Evolutionary conservation across 37 sponge, comb jelly and placozoan genomes (phyloP).

Genomic region (Eunapius fragilis): DNA sequence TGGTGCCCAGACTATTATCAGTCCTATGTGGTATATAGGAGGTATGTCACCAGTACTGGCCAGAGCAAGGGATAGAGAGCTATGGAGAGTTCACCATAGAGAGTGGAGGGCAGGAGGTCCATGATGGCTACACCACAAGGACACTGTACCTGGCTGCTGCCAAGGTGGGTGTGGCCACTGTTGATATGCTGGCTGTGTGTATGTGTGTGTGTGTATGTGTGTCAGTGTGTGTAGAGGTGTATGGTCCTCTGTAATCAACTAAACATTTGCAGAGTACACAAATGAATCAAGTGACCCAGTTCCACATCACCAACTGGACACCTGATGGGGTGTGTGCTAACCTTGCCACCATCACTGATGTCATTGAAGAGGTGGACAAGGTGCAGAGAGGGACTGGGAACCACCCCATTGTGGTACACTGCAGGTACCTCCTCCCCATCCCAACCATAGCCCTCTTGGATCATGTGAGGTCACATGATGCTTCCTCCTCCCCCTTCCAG

Average conservation of each 20-base stretch:
- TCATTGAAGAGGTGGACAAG: slow-evolving; percentile 46
- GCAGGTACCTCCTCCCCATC: slow-evolving; percentile 22
- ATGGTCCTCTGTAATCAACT: no score
- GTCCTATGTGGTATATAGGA: neutral
- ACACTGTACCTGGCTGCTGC: slow-evolving; percentile 26
- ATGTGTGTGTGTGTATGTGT: neutral
- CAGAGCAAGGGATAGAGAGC: slow-evolving; percentile 6
- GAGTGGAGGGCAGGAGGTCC: neutral
- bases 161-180: slow-evolving; percentile 40
- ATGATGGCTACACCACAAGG: slow-evolving; percentile 30
- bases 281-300: slow-evolving; percentile 40
- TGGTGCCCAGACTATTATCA: neutral
- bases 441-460: neutral
- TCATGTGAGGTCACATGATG: neutral
- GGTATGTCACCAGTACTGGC: slow-evolving; percentile 55
- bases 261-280: slow-evolving; percentile 5
- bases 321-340: slow-evolving; percentile 21
- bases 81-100: slow-evolving; percentile 44
- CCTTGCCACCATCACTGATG: slow-evolving; percentile 1
- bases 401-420: slow-evolving; percentile 52
- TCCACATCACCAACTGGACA: slow-evolving; percentile 52
- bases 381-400: slow-evolving; percentile 64
- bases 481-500: slow-evolving; percentile 12
- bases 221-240: no score
- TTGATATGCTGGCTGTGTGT: neutral